phyloP scores from a whole-genome alignment of 2,888 invertebrate species.

The Tetanocera ferruginea region DNA sequence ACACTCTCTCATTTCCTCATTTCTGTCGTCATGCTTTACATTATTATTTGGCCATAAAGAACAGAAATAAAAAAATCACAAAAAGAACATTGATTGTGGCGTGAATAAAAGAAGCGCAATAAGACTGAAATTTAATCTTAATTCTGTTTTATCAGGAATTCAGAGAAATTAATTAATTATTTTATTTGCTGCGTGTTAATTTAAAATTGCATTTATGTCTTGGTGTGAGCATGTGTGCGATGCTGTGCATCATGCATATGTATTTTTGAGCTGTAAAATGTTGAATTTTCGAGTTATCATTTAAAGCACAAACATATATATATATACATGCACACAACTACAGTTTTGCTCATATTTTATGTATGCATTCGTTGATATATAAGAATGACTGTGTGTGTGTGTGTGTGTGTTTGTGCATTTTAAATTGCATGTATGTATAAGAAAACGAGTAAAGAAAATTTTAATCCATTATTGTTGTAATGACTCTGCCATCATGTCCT shows the following conservation, averaged over 20 bases:
- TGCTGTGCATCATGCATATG: no score
- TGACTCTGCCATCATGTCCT: slow-evolving; percentile 7
- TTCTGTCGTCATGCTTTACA: background rate
- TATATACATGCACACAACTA: background rate
- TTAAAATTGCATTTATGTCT: no score
- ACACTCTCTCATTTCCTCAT: background rate
- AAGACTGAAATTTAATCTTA: background rate
- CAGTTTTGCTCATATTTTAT: background rate
- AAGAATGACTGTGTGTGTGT: background rate
- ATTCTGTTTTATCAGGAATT: background rate
- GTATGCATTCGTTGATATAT: background rate
- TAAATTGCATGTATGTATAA: background rate
- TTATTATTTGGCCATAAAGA: no score
- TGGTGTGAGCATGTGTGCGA: no score
- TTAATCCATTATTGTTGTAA: slow-evolving; percentile 58
- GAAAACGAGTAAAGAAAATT: slow-evolving; percentile 24
- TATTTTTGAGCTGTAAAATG: no score
- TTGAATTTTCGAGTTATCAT: no score
- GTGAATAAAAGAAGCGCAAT: background rate
- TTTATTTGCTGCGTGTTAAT: background rate
- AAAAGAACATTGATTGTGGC: background rate
- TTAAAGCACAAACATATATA: background rate
- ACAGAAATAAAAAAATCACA: background rate
- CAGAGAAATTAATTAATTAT: slow-evolving; percentile 10
- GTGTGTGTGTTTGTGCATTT: slow-evolving; percentile 21